phyloP scores from a whole-genome alignment of 1,140 invertebrate genomes.

The Reticulitermes speratus region DNA sequence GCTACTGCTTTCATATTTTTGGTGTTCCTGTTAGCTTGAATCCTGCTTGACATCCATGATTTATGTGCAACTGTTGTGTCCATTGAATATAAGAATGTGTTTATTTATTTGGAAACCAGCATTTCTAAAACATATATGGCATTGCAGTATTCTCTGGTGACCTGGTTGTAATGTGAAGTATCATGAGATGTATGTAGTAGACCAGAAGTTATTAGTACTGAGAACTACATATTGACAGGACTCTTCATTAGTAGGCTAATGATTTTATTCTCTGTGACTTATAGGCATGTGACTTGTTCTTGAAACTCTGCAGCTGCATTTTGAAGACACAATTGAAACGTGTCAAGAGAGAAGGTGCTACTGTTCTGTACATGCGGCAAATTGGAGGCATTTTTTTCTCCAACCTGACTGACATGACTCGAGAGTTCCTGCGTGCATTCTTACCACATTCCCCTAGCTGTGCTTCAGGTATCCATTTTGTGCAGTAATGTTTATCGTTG shows the following conservation, averaged over 20 bases:
- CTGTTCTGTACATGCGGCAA: constrained; percentile 79
- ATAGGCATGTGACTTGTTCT: constrained; percentile 80
- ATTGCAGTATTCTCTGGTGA: neutral
- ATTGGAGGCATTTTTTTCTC: constrained; percentile 85
- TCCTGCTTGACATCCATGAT: no score
- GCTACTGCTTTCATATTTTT: no score
- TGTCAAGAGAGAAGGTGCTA: constrained; percentile 85
- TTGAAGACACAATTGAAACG: constrained; percentile 80
- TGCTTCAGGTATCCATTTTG: constrained; percentile 59
- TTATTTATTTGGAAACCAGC: no score
- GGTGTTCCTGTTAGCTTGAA: no score
- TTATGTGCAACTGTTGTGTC: no score
- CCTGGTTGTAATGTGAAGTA: neutral
- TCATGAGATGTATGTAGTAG: no score
- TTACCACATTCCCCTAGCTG: constrained; percentile 64
- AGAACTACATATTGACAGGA: no score
- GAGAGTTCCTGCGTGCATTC: constrained; percentile 83
- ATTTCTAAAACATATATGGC: no score
- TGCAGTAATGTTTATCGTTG: no score
- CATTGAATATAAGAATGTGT: no score
- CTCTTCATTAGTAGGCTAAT: neutral
- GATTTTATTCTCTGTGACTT: constrained; percentile 29
- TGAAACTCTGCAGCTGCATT: constrained; percentile 79
- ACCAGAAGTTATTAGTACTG: no score
- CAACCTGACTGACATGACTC: constrained; percentile 81